Evolutionary conservation across 2,113 vertebrate genomes (phyloP), one percentile per base, ranked within the genome.

Genomic region (Oceanodroma tethys): DNA sequence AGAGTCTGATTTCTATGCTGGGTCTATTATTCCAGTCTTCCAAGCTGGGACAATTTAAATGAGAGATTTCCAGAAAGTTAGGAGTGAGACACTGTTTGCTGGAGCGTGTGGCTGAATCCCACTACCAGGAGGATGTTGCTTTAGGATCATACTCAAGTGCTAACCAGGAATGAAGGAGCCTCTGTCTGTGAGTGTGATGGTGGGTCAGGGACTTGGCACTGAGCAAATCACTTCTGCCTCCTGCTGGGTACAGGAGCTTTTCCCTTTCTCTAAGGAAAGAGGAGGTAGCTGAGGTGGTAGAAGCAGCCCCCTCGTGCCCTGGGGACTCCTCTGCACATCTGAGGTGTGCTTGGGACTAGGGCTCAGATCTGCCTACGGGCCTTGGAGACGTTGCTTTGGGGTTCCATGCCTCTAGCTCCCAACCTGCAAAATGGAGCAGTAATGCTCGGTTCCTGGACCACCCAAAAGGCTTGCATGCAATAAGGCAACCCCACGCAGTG

Each of bases 351-450:
- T 3, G 19, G 40, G 23, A 3, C 36, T 10, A 23, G 45, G 50
- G 22, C 38, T 60, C 30, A 30, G 40, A 13, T 27, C 32, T 45
- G 18, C 36, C n/a, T 2, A 6, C 32, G 63, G 48, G 13, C 16
- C 5, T 8, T 2, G 45, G 38, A 11, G 21, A 36, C 34, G 32
- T 3, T 45, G 55, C 9, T 90, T 1, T 47, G 85, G 19, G 36
- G 30, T 9, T 78, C 67, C 1, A 1, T 5, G 13, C 30, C 47
- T 42, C 7, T 8, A 12, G 21, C 29, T 81, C 36, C 38, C 1
- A 2, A 4, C 19, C 30, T 7, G 18, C 16, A 16, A 4, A 68
- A 7, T 2, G 1, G 4, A 40, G 42, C 18, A 0, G 15, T 0
- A 12, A 10, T 19, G 50, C 27, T 63, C 10, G 20, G 13, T 9